Conservation (phyloP, 2,113 vertebrate species). For the Scalopus aquaticus region DNA sequence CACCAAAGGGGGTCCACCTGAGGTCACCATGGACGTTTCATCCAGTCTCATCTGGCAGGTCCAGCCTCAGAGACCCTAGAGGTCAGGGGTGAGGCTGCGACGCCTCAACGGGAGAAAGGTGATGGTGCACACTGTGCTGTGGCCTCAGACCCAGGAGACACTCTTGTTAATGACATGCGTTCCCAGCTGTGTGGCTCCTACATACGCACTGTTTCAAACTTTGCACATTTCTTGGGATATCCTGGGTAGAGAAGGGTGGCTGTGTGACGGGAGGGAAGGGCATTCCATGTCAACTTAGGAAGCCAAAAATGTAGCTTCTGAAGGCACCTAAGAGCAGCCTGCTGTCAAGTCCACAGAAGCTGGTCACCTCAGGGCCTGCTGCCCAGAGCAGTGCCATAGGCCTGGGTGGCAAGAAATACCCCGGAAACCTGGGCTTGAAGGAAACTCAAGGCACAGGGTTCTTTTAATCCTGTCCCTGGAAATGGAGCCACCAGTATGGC, state of each 20-base stretch:
- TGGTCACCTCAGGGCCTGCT: background rate
- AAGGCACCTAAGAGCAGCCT: background rate
- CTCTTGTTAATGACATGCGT: background rate
- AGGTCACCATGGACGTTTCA: background rate
- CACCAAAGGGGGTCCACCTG: too few species aligned
- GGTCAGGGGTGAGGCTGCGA: background rate
- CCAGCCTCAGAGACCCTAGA: background rate
- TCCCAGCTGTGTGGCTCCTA: background rate
- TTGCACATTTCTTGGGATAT: background rate
- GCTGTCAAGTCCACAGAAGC: background rate
- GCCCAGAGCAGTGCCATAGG: conserved; percentile 19
- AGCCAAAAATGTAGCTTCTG: background rate
- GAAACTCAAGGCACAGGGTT: background rate
- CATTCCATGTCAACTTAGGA: background rate
- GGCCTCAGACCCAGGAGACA: background rate
- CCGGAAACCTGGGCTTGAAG: background rate
- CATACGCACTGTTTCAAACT: fast-evolving
- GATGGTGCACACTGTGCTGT: background rate
- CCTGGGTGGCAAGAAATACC: background rate
- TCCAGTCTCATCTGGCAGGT: background rate
- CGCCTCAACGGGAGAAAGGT: background rate
- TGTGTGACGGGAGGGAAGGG: background rate
- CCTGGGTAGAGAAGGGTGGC: too few species aligned
- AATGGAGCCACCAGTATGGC: background rate
- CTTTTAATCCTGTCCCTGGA: background rate